Evolutionary conservation across 2,797 vertebrate species (phyloP).

Genomic region (Gephyroberyx darwinii): DNA sequence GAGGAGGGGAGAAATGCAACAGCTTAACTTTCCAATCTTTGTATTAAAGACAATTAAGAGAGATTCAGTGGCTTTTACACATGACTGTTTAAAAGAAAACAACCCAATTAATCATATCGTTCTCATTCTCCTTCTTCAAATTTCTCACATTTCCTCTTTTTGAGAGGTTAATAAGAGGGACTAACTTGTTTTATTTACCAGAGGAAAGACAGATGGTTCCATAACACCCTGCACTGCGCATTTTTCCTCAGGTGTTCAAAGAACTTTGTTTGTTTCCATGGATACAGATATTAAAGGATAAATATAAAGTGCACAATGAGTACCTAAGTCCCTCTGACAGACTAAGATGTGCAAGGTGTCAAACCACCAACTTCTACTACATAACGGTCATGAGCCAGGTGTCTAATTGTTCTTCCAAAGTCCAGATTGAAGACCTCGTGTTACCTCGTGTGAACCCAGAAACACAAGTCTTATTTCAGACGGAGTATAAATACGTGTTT

Average conservation of each 20-base stretch:
- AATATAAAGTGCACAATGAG: slow-evolving; percentile 25
- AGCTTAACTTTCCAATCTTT: slow-evolving; percentile 44
- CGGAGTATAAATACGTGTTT: neutral
- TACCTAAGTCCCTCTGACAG: neutral
- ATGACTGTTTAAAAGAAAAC: slow-evolving; percentile 31
- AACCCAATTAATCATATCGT: slow-evolving; percentile 43
- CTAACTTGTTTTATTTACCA: slow-evolving; percentile 14
- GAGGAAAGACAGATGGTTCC: slow-evolving; percentile 2
- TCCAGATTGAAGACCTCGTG: too few relatives aligned
- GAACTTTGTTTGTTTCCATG: slow-evolving; percentile 50
- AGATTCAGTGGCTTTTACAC: slow-evolving; percentile 30
- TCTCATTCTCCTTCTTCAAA: slow-evolving; percentile 6
- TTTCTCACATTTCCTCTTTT: slow-evolving; percentile 29
- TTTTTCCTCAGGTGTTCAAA: slow-evolving; percentile 16
- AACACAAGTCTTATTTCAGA: neutral
- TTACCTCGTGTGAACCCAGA: neutral
- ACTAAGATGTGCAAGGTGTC: neutral
- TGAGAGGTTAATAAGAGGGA: slow-evolving; percentile 29
- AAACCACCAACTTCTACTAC: neutral
- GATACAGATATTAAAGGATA: slow-evolving; percentile 36
- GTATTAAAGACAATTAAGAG: slow-evolving; percentile 47
- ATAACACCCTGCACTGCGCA: neutral
- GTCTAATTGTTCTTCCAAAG: too few relatives aligned
- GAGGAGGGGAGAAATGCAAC: neutral
- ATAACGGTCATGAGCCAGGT: too few relatives aligned